Percentiles rank a stretch among this genome's conserved stretches.
phyloP scores from a whole-genome alignment of 2,888 invertebrate species.

The Alloscopus bannaensis region DNA sequence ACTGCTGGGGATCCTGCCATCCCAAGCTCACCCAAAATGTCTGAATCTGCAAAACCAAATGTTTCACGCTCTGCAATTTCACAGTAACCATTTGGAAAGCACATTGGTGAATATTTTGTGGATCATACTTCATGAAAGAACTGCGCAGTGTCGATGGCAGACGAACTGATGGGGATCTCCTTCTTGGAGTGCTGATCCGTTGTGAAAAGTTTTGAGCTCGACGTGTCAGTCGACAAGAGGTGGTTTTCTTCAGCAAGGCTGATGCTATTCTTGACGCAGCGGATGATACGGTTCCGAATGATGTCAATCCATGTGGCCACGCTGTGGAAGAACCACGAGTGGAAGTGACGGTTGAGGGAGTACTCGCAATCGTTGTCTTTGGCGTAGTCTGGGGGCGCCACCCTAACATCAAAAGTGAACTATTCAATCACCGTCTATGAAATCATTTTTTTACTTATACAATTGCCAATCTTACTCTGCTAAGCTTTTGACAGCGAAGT shows the following conservation, averaged over 20 bases:
- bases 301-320: slow-evolving; percentile 54
- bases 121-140: slow-evolving; percentile 46
- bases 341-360: slow-evolving; percentile 26
- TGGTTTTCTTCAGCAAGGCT: slow-evolving; percentile 16
- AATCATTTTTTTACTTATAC: not conserved
- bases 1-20: slow-evolving; percentile 53
- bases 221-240: slow-evolving; percentile 6
- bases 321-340: slow-evolving; percentile 61
- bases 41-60: slow-evolving; percentile 39
- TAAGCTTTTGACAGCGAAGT: slow-evolving; percentile 48
- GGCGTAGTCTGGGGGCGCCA: slow-evolving; percentile 36
- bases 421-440: slow-evolving; percentile 13
- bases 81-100: slow-evolving; percentile 5
- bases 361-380: slow-evolving; percentile 17
- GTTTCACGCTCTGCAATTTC: not conserved
- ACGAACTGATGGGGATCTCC: slow-evolving; percentile 55
- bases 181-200: slow-evolving; percentile 3
- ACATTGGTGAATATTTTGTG: not conserved
- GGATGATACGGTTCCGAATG: slow-evolving; percentile 43
- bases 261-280: slow-evolving; percentile 50
- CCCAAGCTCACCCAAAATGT: slow-evolving; percentile 55
- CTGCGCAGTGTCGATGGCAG: slow-evolving; percentile 55
- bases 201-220: slow-evolving; percentile 22
- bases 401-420: not conserved
- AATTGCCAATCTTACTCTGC: slow-evolving; percentile 31